These are phyloP conservation scores for Hipparchia semele DNA, from an alignment of 2,888 invertebrate genomes.

Conservation along the genomic window DNA sequence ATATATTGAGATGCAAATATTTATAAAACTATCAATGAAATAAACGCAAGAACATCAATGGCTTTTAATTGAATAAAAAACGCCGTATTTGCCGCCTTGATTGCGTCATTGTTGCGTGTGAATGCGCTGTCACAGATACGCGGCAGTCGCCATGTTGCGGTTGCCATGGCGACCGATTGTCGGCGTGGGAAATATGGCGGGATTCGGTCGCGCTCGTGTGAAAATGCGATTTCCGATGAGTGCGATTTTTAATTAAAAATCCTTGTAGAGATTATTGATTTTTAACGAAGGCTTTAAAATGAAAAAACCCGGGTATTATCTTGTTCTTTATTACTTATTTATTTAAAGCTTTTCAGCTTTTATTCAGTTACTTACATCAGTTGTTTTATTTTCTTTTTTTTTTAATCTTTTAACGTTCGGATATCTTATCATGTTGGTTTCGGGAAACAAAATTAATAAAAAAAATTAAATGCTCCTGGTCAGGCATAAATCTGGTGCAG, in stretches of 20 bases:
- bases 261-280: constrained; percentile 22
- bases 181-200: constrained; percentile 41
- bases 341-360: neutral
- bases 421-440: neutral
- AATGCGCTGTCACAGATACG: constrained; percentile 50
- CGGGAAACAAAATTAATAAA: no score
- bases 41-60: constrained; percentile 32
- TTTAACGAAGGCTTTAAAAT: constrained; percentile 3
- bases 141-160: constrained; percentile 48
- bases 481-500: no score
- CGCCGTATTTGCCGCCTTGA: constrained; percentile 45
- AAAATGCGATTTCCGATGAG: constrained; percentile 24
- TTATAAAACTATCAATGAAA: neutral
- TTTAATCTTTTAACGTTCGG: neutral
- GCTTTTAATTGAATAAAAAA: constrained; percentile 38
- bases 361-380: neutral
- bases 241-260: constrained; percentile 21
- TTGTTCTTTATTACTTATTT: neutral
- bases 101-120: constrained; percentile 51
- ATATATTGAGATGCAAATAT: neutral
- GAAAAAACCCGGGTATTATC: neutral
- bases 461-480: no score
- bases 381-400: neutral
- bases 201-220: constrained; percentile 25
- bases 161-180: constrained; percentile 54